These are phyloP conservation scores for Drosophila falleni DNA, from an alignment of 2,888 invertebrate species.

Conservation along the genomic window DNA sequence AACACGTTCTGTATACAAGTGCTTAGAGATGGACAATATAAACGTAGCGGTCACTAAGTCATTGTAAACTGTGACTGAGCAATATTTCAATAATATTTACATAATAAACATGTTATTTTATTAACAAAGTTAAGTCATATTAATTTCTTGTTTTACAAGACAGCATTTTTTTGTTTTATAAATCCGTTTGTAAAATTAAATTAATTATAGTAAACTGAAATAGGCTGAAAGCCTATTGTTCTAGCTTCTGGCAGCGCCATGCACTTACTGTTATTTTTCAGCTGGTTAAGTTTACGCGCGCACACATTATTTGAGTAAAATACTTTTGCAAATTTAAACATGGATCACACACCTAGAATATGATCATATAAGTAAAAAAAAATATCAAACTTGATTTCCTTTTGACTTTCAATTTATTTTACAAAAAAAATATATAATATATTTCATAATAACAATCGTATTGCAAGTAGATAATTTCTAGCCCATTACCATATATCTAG, in stretches of 20 bases:
- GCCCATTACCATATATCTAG: background rate
- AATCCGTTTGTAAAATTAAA: background rate
- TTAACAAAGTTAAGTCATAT: background rate
- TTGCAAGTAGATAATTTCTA: constrained; percentile 17
- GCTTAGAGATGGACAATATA: constrained; percentile 6
- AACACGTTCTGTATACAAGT: constrained; percentile 53
- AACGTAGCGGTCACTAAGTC: background rate
- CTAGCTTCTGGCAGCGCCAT: background rate
- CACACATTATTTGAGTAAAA: background rate
- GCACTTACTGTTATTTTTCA: background rate
- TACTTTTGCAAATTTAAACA: too few species aligned
- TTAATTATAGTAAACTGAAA: background rate
- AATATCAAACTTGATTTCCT: background rate
- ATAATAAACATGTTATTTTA: too few species aligned
- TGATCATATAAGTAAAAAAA: too few species aligned
- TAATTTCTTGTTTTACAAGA: background rate
- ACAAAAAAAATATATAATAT: constrained; percentile 29
- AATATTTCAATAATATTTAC: background rate
- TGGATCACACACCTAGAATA: too few species aligned
- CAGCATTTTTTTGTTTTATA: background rate
- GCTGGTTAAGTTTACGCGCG: background rate
- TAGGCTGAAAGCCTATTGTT: background rate
- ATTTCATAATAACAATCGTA: constrained; percentile 23
- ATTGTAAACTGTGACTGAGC: background rate
- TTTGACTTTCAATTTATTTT: constrained; percentile 33